A percentile compares a stretch with the other conserved stretches of the same genome.
Conservation (phyloP, 2,113 vertebrate genomes). For the Tor tambroides region DNA sequence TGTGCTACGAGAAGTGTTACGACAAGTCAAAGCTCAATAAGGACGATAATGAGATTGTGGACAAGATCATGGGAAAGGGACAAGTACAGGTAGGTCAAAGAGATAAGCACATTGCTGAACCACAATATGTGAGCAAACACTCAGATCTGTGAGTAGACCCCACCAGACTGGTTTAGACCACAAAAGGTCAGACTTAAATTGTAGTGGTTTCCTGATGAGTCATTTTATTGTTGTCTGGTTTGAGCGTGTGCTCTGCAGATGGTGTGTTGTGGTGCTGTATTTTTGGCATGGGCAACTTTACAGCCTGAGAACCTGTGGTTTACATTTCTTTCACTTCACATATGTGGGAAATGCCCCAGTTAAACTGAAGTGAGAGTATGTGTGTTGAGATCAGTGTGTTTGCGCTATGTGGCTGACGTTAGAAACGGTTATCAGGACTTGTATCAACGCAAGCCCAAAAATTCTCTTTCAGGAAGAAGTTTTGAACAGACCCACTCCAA, state of each 20-base stretch:
- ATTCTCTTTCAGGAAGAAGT: neutral
- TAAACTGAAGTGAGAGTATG: constrained; percentile 42
- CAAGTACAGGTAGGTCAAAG: constrained; percentile 89
- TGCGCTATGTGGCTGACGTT: neutral
- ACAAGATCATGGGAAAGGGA: constrained; percentile 99
- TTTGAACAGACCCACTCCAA: neutral
- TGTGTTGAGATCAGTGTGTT: neutral
- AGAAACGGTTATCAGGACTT: neutral
- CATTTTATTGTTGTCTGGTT: constrained; percentile 36
- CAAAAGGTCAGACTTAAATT: neutral
- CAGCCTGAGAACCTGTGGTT: constrained; percentile 43
- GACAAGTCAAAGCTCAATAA: constrained; percentile 97
- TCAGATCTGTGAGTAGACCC: neutral
- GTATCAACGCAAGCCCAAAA: neutral
- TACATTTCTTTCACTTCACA: constrained; percentile 48
- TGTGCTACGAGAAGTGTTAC: constrained; percentile 97
- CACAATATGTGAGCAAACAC: neutral
- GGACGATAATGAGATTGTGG: constrained; percentile 97
- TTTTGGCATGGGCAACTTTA: constrained; percentile 51
- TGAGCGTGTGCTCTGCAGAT: constrained; percentile 1
- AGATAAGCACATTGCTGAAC: neutral
- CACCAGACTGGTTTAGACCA: neutral
- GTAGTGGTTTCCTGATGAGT: neutral
- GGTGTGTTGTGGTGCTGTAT: constrained; percentile 49
- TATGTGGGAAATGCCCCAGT: constrained; percentile 61